phyloP scores from a whole-genome alignment of 92 coral and sea anemone species.

The Isaurus tuberculatus region DNA sequence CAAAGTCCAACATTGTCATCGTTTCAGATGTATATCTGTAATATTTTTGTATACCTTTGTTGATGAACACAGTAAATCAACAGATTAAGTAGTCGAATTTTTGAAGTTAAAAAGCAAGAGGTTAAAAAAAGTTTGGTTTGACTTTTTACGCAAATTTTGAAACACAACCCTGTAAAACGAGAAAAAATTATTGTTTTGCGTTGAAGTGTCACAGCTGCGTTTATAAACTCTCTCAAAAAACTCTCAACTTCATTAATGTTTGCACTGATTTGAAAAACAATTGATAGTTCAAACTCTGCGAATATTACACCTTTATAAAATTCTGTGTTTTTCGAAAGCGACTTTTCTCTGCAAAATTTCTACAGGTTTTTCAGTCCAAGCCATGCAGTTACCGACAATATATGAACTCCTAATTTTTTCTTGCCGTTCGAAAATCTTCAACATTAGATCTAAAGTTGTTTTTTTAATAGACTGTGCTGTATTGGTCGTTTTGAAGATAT shows the following conservation, averaged over 20 bases:
- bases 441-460: neutral
- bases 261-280: conserved; percentile 51
- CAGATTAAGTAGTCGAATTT: conserved; percentile 2
- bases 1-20: neutral
- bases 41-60: conserved; percentile 1
- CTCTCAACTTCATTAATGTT: conserved; percentile 48
- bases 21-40: neutral
- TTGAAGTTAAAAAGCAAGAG: neutral
- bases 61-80: conserved; percentile 8
- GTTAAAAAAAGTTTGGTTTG: neutral
- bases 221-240: conserved; percentile 34
- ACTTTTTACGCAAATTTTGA: conserved; percentile 16
- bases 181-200: conserved; percentile 25
- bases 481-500: conserved; percentile 20
- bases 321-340: conserved; percentile 6
- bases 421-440: neutral
- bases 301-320: conserved; percentile 12
- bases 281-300: conserved; percentile 24
- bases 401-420: neutral
- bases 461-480: conserved; percentile 15
- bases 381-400: neutral
- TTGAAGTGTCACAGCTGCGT: conserved; percentile 25
- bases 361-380: neutral
- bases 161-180: conserved; percentile 35
- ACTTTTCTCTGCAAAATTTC: neutral